Evolutionary conservation across 1,140 invertebrate genomes (phyloP), one percentile per base, ranked within the genome.

Genomic region (Plectrocnemia conspersa): DNA sequence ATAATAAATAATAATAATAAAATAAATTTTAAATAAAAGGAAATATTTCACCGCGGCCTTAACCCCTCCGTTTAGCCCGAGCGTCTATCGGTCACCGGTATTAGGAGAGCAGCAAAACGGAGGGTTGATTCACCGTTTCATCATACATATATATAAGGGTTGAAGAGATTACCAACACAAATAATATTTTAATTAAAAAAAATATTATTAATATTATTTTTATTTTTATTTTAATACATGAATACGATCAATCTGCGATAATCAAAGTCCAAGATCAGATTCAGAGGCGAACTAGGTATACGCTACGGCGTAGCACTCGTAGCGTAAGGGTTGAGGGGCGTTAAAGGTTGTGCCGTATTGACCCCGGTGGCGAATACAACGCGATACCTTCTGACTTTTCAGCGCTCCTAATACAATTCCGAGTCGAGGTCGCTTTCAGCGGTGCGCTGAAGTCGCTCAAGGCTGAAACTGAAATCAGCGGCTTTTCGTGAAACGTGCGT

Each of bases 1-100:
- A n/a, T n/a, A n/a, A n/a, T n/a, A n/a, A n/a, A n/a, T n/a, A n/a
- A n/a, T n/a, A n/a, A n/a, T n/a, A n/a, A n/a, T n/a, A n/a, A n/a
- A n/a, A n/a, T n/a, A n/a, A n/a, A n/a, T n/a, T n/a, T n/a, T n/a
- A n/a, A n/a, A n/a, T n/a, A 42, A 22, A 42, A 19, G 21, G 40
- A 19, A 42, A 23, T 42, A 22, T 23, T 42, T 42, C 24, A 42
- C 24, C 40, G 15, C 10, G 19, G 40, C 21, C 40, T 18, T n/a
- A n/a, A n/a, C 35, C 46, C 15, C 25, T 48, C 27, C 25, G 27
- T 10, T 3, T n/a, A n/a, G 36, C 11, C 46, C 29, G 27, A n/a
- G 27, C 32, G 29, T 7, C 46, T 35, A 35, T 48, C 46, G 46
- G 46, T 48, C 46, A 48, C 27, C 46, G 32, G 15, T 29, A 35